Evolutionary conservation across 2,888 invertebrate species (phyloP).

Genomic region (Rhogogaster chlorosoma): DNA sequence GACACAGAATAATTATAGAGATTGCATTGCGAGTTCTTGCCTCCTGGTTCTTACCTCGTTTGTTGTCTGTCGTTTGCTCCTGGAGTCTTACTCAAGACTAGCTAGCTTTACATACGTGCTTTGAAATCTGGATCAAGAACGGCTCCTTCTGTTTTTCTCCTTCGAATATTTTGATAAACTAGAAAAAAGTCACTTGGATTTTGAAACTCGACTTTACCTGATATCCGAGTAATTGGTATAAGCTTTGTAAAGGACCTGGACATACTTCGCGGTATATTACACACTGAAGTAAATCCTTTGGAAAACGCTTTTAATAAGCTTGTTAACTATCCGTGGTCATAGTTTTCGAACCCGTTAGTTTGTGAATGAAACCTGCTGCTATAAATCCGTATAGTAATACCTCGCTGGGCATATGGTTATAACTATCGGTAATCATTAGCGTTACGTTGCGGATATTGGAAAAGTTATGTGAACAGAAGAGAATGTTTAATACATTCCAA

Average conservation of each 20-base stretch:
- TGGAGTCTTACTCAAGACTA: not conserved
- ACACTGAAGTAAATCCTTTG: not conserved
- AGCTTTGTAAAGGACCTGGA: not conserved
- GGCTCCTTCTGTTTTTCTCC: not conserved
- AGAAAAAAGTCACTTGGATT: not conserved
- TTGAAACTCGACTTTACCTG: not conserved
- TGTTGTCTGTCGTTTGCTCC: not conserved
- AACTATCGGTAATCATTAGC: slow-evolving; percentile 32
- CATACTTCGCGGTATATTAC: not conserved
- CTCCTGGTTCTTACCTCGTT: slow-evolving; percentile 48
- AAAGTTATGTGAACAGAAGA: slow-evolving; percentile 26
- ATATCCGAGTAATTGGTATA: not conserved
- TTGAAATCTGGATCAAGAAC: not conserved
- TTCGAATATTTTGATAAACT: not conserved
- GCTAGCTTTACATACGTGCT: not conserved
- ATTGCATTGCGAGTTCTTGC: slow-evolving; percentile 61
- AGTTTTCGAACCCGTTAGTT: slow-evolving; percentile 16
- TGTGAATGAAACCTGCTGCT: not conserved
- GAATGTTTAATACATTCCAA: slow-evolving; percentile 27
- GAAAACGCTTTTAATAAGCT: not conserved
- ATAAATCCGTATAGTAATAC: not conserved
- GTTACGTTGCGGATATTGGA: slow-evolving; percentile 9
- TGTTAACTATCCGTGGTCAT: not conserved
- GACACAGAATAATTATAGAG: slow-evolving; percentile 65
- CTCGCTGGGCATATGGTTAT: not conserved